phyloP scores from a whole-genome alignment of 37 sponge, comb jelly and placozoan genomes.

The Beroe ovata region DNA sequence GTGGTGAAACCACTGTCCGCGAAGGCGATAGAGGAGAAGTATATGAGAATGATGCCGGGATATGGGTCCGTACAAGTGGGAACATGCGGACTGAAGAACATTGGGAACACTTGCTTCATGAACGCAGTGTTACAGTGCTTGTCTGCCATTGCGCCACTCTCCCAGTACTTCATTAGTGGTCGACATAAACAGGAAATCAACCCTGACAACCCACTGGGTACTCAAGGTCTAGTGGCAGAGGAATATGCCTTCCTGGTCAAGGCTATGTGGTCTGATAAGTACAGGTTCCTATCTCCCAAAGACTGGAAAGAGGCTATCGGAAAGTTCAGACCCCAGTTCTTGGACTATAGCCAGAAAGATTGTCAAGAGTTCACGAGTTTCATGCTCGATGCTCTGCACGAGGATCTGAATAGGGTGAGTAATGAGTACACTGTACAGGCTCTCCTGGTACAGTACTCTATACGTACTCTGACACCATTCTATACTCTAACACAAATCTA shows the following conservation, averaged over 20 bases:
- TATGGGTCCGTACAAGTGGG: slow-evolving; percentile 46
- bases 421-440: too few species aligned
- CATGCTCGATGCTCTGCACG: slow-evolving; percentile 88
- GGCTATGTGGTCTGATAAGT: slow-evolving; percentile 80
- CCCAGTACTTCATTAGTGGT: slow-evolving; percentile 45
- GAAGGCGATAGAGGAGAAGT: slow-evolving; percentile 20
- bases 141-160: slow-evolving; percentile 47
- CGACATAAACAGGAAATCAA: slow-evolving; percentile 34
- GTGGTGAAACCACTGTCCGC: slow-evolving; percentile 35
- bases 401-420: slow-evolving; percentile 70
- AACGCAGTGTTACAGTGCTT: slow-evolving; percentile 67
- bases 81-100: slow-evolving; percentile 52
- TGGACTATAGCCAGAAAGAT: slow-evolving; percentile 79
- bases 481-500: too few species aligned
- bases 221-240: slow-evolving; percentile 81
- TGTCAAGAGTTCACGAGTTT: slow-evolving; percentile 87
- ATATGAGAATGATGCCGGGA: slow-evolving; percentile 6
- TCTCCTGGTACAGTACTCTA: too few species aligned
- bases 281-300: slow-evolving; percentile 78
- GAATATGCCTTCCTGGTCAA: slow-evolving; percentile 84
- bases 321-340: slow-evolving; percentile 70
- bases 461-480: too few species aligned
- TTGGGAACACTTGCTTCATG: slow-evolving; percentile 69
- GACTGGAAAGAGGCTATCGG: slow-evolving; percentile 83
- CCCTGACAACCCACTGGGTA: slow-evolving; percentile 55